phyloP scores from a whole-genome alignment of 2,888 invertebrate species.

The Laothoe populi region DNA sequence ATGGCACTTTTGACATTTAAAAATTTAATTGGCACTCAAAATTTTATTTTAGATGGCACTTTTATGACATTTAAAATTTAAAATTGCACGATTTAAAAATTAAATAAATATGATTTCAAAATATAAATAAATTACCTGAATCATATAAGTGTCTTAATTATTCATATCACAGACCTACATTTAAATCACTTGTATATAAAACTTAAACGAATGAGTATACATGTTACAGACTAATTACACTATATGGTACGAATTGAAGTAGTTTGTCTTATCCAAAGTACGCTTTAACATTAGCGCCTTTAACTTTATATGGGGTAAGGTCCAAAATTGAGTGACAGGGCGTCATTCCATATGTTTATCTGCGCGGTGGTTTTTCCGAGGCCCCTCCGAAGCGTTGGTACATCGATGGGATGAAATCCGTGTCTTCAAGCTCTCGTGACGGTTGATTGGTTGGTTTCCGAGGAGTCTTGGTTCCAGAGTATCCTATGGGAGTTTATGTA shows the following conservation, averaged over 20 bases:
- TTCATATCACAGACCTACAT: constrained; percentile 1
- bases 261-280: background rate
- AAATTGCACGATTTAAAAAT: background rate
- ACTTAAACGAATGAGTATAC: background rate
- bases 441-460: constrained; percentile 22
- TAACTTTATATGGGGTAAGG: background rate
- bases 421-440: constrained; percentile 24
- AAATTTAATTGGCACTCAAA: background rate
- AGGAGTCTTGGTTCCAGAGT: constrained; percentile 41
- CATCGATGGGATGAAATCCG: constrained; percentile 46
- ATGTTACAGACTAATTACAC: background rate
- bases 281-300: too few relatives aligned
- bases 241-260: background rate
- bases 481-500: constrained; percentile 33
- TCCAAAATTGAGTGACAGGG: background rate
- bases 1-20: background rate
- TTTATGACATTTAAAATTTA: background rate
- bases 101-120: background rate
- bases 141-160: too few relatives aligned
- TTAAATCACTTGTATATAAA: constrained; percentile 4
- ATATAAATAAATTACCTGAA: background rate
- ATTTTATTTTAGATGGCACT: background rate
- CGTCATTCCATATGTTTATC: constrained; percentile 26
- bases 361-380: constrained; percentile 26
- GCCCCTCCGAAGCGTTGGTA: constrained; percentile 47